Conservation (phyloP, 2,888 invertebrate species). For the Tortricodes alternella region DNA sequence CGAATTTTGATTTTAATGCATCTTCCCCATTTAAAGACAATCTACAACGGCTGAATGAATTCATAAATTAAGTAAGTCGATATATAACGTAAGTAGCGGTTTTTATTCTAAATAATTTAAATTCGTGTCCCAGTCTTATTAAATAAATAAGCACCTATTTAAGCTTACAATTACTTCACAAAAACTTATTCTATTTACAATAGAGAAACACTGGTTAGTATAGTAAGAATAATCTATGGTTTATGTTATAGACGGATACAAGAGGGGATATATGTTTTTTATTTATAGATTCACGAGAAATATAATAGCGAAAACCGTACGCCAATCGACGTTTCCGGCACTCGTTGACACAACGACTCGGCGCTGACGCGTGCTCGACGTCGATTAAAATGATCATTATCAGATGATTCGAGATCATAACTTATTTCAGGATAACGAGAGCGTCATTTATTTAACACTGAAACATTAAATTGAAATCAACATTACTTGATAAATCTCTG, state of each 20-base stretch:
- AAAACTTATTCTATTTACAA: constrained; percentile 19
- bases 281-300: not conserved
- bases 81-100: not conserved
- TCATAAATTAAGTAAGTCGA: no score
- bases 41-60: no score
- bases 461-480: constrained; percentile 18
- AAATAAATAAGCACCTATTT: constrained; percentile 71
- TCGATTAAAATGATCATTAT: not conserved
- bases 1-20: no score
- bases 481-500: not conserved
- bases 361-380: not conserved
- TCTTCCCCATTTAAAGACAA: no score
- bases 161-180: not conserved
- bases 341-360: not conserved
- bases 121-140: constrained; percentile 79
- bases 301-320: not conserved
- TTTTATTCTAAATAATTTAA: constrained; percentile 55
- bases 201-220: constrained; percentile 13
- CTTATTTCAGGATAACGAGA: not conserved
- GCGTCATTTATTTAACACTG: constrained; percentile 10
- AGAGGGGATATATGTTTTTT: not conserved
- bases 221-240: not conserved
- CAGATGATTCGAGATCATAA: not conserved
- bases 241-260: no score
- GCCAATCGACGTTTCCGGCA: no score